These are phyloP conservation scores for Gallinago solitaria DNA, from an alignment of 2,797 vertebrate species.

Conservation along the genomic window DNA sequence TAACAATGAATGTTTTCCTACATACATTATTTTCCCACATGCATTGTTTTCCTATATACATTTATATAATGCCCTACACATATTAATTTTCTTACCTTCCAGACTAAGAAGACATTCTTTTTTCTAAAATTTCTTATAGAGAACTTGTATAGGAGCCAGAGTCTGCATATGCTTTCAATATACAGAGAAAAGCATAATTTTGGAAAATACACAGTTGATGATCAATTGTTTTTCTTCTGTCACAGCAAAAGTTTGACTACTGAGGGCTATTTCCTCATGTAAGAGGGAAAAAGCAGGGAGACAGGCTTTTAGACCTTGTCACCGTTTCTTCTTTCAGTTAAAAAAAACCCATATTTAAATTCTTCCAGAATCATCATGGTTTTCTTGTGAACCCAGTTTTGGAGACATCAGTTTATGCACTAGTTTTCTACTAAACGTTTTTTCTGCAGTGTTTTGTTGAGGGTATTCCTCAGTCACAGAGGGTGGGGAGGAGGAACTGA, in stretches of 20 bases:
- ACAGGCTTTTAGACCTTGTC: not conserved
- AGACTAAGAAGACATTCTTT: not conserved
- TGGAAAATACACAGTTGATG: not conserved
- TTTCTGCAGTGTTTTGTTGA: not conserved
- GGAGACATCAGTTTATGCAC: not conserved
- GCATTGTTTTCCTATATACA: not conserved
- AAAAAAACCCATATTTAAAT: not conserved
- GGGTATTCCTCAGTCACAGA: not conserved
- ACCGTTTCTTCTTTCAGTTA: not conserved
- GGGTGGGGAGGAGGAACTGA: not conserved
- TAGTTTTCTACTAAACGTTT: conserved; percentile 5
- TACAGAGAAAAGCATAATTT: not conserved
- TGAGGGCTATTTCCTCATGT: not conserved
- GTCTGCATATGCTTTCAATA: conserved; percentile 43
- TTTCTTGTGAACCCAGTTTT: conserved; percentile 54
- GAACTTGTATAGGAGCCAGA: conserved; percentile 32
- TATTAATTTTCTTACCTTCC: not conserved
- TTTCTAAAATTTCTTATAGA: conserved; percentile 26
- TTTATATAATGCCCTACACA: not conserved
- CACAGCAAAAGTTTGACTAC: not conserved
- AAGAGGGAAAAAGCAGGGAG: not conserved
- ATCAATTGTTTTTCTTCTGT: not conserved
- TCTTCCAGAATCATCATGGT: not conserved
- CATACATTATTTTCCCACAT: not conserved
- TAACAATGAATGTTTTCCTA: conserved; percentile 24